phyloP scores from a whole-genome alignment of 2,113 vertebrate genomes.

The Upupa epops region DNA sequence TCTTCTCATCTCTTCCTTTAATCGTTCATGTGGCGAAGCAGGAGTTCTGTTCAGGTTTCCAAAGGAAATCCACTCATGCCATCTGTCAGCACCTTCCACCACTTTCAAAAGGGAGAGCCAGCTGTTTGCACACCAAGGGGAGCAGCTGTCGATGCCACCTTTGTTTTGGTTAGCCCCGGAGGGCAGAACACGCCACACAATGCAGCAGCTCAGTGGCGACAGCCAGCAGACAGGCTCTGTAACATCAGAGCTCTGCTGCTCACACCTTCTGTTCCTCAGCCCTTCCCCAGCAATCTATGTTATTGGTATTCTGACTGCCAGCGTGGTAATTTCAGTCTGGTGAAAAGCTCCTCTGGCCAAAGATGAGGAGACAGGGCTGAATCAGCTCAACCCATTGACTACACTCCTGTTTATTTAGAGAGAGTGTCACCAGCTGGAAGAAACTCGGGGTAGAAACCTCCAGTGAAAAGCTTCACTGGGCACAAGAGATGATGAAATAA shows the following conservation, averaged over 20 bases:
- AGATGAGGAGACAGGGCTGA: not conserved
- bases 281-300: constrained; percentile 11
- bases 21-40: constrained; percentile 8
- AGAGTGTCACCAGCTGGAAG: not conserved
- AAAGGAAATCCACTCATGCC: not conserved
- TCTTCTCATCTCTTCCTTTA: constrained; percentile 1
- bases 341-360: constrained; percentile 12
- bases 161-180: constrained; percentile 29
- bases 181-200: constrained; percentile 26
- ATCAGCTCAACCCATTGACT: not conserved
- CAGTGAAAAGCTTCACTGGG: not conserved
- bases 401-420: not conserved
- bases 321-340: constrained; percentile 22
- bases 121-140: not conserved
- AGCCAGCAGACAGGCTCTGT: constrained; percentile 7
- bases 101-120: not conserved
- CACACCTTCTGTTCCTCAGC: not conserved
- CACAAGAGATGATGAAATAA: not conserved
- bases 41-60: constrained; percentile 15
- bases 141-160: constrained; percentile 42
- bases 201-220: not conserved
- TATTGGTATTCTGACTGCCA: constrained; percentile 6
- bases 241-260: not conserved
- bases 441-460: not conserved
- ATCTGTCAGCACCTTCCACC: constrained; percentile 44